phyloP scores from a whole-genome alignment of 2,113 vertebrate species.

The Corythornis madagascariensis region DNA sequence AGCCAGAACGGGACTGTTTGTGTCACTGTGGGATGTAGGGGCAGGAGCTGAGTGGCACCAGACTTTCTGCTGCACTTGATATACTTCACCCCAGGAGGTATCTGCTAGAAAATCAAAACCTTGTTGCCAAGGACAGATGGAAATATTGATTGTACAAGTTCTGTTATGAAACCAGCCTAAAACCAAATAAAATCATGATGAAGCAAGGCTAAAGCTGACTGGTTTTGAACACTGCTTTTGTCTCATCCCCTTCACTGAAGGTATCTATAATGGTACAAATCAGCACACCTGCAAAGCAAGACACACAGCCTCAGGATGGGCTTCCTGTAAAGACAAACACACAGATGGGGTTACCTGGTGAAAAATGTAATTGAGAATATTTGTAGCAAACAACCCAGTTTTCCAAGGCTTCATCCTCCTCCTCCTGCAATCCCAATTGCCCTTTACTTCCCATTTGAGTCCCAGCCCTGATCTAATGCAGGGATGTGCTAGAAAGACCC shows the following conservation, averaged over 20 bases:
- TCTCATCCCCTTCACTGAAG: not conserved
- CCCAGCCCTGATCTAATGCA: not conserved
- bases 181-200: not conserved
- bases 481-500: not conserved
- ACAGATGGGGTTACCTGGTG: not conserved
- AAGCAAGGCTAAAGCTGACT: not conserved
- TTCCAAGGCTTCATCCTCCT: not conserved
- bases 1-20: not conserved
- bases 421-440: not conserved
- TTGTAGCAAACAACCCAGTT: not conserved
- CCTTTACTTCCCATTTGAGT: not conserved
- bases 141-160: not conserved
- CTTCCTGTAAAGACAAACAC: not conserved
- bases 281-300: not conserved
- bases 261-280: not conserved
- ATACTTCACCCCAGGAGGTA: not conserved
- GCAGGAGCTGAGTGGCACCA: not conserved
- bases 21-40: not conserved
- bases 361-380: not conserved
- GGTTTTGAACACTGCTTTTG: not conserved
- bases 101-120: not conserved
- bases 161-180: conserved; percentile 22
- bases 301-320: not conserved
- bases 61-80: not conserved
- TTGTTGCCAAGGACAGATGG: not conserved